phyloP scores from a whole-genome alignment of 1,140 invertebrate species.

The Ceratoteleas bidentatus region DNA sequence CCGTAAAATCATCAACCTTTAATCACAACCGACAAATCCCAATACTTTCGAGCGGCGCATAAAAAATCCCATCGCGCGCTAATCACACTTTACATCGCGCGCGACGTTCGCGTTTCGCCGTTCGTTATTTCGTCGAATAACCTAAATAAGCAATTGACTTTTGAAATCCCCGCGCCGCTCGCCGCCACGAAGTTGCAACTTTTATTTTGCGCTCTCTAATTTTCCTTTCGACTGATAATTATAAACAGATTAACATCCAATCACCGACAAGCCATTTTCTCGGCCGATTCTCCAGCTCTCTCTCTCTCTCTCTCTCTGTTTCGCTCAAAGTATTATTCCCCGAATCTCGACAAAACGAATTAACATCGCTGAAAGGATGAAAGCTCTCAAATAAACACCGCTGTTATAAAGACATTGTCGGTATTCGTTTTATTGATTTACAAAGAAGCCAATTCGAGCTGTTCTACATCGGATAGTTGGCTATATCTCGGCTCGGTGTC shows the following conservation, averaged over 20 bases:
- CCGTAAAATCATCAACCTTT: too few relatives aligned
- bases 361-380: conserved; percentile 43
- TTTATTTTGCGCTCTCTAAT: conserved; percentile 6
- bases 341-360: conserved; percentile 38
- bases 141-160: neutral
- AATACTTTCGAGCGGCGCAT: too few relatives aligned
- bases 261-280: conserved; percentile 23
- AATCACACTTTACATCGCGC: too few relatives aligned
- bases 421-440: conserved; percentile 56
- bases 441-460: conserved; percentile 55
- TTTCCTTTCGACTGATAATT: conserved; percentile 32
- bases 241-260: conserved; percentile 25
- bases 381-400: conserved; percentile 52
- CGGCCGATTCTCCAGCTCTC: conserved; percentile 15
- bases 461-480: conserved; percentile 49
- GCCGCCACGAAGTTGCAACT: conserved; percentile 3
- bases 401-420: conserved; percentile 45
- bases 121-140: too few relatives aligned
- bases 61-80: too few relatives aligned
- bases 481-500: conserved; percentile 30
- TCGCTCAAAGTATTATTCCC: conserved; percentile 38
- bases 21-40: too few relatives aligned
- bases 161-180: neutral
- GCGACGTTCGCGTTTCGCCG: too few relatives aligned
- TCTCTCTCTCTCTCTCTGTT: too few relatives aligned